A percentile compares a stretch with the other conserved stretches of the same genome.
These are phyloP conservation scores for Heteromormyrus szaboi DNA, from an alignment of 2,797 vertebrate genomes.

Conservation along the genomic window DNA sequence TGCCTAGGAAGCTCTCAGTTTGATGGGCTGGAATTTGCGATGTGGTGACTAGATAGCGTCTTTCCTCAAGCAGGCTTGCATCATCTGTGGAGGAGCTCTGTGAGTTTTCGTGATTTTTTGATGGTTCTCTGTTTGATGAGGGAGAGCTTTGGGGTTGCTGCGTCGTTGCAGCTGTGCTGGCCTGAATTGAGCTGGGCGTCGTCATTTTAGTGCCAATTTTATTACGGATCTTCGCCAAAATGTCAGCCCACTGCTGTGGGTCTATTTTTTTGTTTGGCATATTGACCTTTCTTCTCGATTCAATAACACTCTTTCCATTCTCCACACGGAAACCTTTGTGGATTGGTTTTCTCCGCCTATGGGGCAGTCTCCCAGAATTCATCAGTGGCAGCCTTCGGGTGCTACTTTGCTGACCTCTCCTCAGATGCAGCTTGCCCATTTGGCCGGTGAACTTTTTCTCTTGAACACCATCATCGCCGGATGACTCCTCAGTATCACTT, in stretches of 20 bases:
- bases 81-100: constrained; percentile 55
- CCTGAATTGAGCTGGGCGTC: constrained; percentile 29
- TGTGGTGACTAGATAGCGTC: constrained; percentile 40
- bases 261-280: constrained; percentile 78
- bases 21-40: constrained; percentile 29
- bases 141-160: neutral
- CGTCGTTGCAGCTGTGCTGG: constrained; percentile 25
- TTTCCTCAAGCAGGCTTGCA: constrained; percentile 46
- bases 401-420: constrained; percentile 30
- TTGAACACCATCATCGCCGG: constrained; percentile 51
- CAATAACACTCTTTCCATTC: constrained; percentile 59
- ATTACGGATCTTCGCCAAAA: constrained; percentile 80
- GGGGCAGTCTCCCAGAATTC: constrained; percentile 41
- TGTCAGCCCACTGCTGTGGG: constrained; percentile 82
- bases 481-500: constrained; percentile 62
- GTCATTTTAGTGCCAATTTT: constrained; percentile 47
- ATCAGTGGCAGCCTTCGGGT: constrained; percentile 45
- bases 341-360: constrained; percentile 45
- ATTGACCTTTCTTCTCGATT: constrained; percentile 66
- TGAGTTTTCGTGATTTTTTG: constrained; percentile 12
- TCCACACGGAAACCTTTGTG: constrained; percentile 42
- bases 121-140: constrained; percentile 17
- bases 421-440: constrained; percentile 36
- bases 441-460: constrained; percentile 32
- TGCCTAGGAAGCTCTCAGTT: constrained; percentile 25